Evolutionary conservation across 2,797 vertebrate genomes (phyloP).

Genomic region (Pelochelys cantorii): DNA sequence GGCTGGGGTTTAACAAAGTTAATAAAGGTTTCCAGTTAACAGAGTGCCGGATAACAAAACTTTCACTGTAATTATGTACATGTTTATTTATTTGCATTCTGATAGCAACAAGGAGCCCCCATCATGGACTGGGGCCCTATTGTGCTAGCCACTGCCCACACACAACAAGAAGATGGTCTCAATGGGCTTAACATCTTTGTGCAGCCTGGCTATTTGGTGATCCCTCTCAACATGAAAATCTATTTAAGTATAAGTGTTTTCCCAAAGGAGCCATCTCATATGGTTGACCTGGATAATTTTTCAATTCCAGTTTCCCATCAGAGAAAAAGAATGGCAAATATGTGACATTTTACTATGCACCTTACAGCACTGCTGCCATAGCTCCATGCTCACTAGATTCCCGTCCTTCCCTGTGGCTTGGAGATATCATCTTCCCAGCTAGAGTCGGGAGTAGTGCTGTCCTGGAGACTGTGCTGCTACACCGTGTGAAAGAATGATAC

Average conservation of each 20-base stretch:
- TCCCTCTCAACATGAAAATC: not conserved
- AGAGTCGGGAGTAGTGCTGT: not conserved
- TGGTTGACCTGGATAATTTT: not conserved
- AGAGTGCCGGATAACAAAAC: no score
- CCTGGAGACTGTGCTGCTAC: not conserved
- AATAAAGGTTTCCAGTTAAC: no score
- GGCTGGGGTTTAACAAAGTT: no score
- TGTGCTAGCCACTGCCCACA: not conserved
- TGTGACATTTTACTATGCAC: not conserved
- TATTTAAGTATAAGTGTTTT: not conserved
- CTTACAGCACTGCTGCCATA: not conserved
- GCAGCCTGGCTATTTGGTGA: not conserved
- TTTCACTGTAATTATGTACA: not conserved
- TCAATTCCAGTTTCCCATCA: not conserved
- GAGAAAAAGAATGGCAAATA: not conserved
- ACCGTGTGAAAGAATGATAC: fast-evolving
- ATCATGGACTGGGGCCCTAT: not conserved
- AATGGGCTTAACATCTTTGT: not conserved
- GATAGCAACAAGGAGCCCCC: not conserved
- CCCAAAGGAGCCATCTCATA: not conserved
- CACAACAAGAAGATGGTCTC: not conserved
- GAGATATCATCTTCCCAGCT: not conserved
- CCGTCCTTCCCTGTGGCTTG: not conserved
- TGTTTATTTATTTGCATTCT: not conserved
- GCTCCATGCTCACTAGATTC: not conserved